Evolutionary conservation across 2,113 vertebrate genomes (phyloP).

Genomic region (Electrona antarctica): DNA sequence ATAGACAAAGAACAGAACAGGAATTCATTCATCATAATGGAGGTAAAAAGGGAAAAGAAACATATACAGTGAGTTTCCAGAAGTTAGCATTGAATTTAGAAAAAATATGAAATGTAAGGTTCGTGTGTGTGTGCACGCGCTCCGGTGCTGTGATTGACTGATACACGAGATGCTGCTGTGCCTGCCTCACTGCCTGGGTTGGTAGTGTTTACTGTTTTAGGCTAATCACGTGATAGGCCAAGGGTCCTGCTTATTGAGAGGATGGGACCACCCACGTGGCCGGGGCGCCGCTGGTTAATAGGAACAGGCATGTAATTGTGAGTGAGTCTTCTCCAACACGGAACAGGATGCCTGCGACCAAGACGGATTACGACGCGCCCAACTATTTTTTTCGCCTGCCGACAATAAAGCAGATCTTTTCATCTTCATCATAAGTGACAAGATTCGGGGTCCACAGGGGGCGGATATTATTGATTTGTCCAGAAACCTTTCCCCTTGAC

Average conservation of each 20-base stretch:
- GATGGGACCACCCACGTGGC: slow-evolving; percentile 88
- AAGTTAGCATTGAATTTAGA: too few relatives aligned
- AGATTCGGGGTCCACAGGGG: slow-evolving; percentile 31
- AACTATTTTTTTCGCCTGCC: slow-evolving; percentile 62
- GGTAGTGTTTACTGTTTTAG: slow-evolving; percentile 51
- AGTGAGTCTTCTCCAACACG: slow-evolving; percentile 81
- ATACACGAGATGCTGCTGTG: slow-evolving; percentile 10
- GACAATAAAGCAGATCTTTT: slow-evolving; percentile 47
- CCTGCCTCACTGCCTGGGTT: neutral
- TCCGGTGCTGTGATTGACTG: neutral
- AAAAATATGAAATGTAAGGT: neutral
- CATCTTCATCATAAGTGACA: slow-evolving; percentile 41
- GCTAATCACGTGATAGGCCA: slow-evolving; percentile 83
- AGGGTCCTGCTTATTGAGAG: slow-evolving; percentile 84
- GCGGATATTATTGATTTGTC: slow-evolving; percentile 48
- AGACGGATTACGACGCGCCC: slow-evolving; percentile 77
- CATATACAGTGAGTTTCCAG: too few relatives aligned
- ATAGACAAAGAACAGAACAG: too few relatives aligned
- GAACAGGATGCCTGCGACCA: slow-evolving; percentile 80
- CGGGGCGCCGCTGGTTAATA: slow-evolving; percentile 87
- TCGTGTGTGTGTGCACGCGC: neutral
- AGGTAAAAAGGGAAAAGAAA: too few relatives aligned
- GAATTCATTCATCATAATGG: too few relatives aligned
- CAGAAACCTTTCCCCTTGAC: slow-evolving; percentile 45
- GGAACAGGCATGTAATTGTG: slow-evolving; percentile 86